Evolutionary conservation across 2,113 vertebrate species (phyloP).

Genomic region (Pelodiscus sinensis): DNA sequence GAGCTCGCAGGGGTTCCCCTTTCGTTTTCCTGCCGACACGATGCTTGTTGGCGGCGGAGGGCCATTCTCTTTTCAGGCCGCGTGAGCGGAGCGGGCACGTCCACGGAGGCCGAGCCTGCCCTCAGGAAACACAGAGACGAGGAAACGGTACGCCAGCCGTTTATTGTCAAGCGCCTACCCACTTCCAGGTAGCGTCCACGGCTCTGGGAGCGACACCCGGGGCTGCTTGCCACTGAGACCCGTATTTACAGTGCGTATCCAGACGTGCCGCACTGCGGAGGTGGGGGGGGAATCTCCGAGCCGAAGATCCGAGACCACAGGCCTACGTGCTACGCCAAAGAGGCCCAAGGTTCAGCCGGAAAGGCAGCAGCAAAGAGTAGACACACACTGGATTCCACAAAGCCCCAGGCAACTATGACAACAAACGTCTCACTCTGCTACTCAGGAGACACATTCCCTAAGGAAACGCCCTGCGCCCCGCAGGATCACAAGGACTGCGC

Average conservation of each 20-base stretch:
- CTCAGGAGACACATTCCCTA: not conserved
- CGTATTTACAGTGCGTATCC: not conserved
- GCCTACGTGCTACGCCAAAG: too few species aligned
- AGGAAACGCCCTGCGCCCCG: too few species aligned
- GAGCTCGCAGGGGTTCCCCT: not conserved
- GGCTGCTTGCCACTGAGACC: rapidly evolving
- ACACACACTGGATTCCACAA: not conserved
- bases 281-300: not conserved
- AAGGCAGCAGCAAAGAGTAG: not conserved
- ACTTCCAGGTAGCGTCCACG: not conserved
- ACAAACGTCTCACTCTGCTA: not conserved
- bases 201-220: not conserved
- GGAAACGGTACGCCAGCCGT: not conserved
- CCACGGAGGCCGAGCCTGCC: not conserved
- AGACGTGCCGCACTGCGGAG: not conserved
- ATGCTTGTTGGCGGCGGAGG: not conserved
- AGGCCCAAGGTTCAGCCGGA: not conserved
- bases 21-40: not conserved
- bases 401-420: not conserved
- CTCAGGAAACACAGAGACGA: not conserved
- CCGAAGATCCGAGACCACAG: not conserved
- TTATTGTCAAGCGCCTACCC: not conserved
- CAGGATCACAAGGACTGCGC: too few species aligned
- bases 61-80: not conserved
- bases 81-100: not conserved